phyloP scores from a whole-genome alignment of 2,888 invertebrate genomes.

The Petrophora chlorosata region DNA sequence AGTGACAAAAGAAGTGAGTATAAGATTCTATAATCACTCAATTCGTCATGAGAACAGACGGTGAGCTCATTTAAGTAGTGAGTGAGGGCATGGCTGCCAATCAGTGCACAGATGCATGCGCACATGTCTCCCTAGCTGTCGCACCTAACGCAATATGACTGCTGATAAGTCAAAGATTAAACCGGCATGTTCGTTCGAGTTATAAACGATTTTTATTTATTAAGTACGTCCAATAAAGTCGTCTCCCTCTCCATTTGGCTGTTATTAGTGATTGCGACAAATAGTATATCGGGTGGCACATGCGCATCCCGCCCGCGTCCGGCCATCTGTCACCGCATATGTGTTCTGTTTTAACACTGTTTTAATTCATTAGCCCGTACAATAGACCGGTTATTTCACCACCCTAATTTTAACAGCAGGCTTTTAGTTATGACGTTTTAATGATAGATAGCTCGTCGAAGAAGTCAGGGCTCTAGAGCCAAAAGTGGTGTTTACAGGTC shows the following conservation, averaged over 20 bases:
- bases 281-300: conserved; percentile 69
- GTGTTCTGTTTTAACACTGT: conserved; percentile 72
- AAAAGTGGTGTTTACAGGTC: conserved; percentile 17
- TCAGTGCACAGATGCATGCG: conserved; percentile 72
- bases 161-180: conserved; percentile 38
- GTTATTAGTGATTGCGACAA: conserved; percentile 71
- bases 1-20: conserved; percentile 10
- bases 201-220: conserved; percentile 41
- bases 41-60: conserved; percentile 50
- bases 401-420: conserved; percentile 47
- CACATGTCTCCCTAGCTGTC: conserved; percentile 54
- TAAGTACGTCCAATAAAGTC: conserved; percentile 40
- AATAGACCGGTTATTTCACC: conserved; percentile 62
- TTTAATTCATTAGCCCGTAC: conserved; percentile 78
- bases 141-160: conserved; percentile 42
- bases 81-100: conserved; percentile 55
- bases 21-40: conserved; percentile 38
- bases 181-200: conserved; percentile 30
- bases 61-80: conserved; percentile 50
- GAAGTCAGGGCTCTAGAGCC: not conserved
- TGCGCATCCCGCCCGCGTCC: conserved; percentile 70
- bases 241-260: conserved; percentile 49
- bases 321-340: conserved; percentile 82
- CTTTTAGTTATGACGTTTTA: conserved; percentile 11
- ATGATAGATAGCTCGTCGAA: conserved; percentile 1